These are phyloP conservation scores for Mythimna lalbum DNA, from an alignment of 2,888 invertebrate species.

Conservation along the genomic window DNA sequence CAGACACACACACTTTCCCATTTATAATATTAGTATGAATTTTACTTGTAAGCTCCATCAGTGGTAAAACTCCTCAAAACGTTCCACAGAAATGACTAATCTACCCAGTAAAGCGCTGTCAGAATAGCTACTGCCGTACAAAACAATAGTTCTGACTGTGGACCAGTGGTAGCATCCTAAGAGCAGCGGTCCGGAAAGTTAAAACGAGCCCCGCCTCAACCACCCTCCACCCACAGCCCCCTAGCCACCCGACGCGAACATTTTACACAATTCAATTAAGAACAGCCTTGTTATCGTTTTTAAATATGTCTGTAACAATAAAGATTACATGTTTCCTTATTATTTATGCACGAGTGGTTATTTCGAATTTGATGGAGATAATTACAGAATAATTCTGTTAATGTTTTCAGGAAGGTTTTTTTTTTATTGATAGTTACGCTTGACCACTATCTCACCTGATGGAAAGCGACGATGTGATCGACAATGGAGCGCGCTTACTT, in stretches of 20 bases:
- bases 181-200: conserved; percentile 76
- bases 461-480: no score
- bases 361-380: neutral
- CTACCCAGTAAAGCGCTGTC: neutral
- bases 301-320: conserved; percentile 57
- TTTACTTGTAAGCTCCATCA: no score
- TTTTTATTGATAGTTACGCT: no score
- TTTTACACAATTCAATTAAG: conserved; percentile 79
- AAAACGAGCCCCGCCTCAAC: conserved; percentile 70
- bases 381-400: neutral
- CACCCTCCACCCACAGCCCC: conserved; percentile 28
- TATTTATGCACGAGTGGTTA: conserved; percentile 5
- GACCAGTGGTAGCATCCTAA: conserved; percentile 35
- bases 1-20: no score
- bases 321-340: conserved; percentile 16
- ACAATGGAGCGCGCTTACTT: no score
- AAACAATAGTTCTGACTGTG: conserved; percentile 17
- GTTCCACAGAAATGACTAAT: neutral
- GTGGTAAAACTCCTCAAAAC: neutral
- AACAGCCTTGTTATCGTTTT: conserved; percentile 65
- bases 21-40: no score
- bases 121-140: neutral
- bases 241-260: conserved; percentile 65
- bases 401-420: no score
- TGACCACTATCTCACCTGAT: no score